Evolutionary conservation across 2,888 invertebrate species (phyloP).

Genomic region (Panopea generosa): DNA sequence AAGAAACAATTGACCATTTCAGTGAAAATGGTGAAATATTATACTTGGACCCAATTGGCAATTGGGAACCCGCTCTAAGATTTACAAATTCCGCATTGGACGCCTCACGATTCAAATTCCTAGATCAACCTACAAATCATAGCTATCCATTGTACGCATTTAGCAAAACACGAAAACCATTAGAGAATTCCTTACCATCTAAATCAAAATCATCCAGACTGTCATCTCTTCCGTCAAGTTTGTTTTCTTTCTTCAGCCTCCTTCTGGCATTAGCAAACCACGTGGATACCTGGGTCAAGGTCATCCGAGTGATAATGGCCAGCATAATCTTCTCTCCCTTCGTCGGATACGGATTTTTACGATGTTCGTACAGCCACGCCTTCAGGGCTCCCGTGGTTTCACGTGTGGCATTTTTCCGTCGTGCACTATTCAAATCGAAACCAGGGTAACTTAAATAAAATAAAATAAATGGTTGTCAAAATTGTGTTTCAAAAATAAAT

Average conservation of each 20-base stretch:
- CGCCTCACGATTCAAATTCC: too few species aligned
- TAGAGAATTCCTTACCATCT: conserved; percentile 56
- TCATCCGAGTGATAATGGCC: conserved; percentile 98
- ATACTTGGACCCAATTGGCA: too few species aligned
- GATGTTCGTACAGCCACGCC: conserved; percentile 98
- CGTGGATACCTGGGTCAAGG: conserved; percentile 94
- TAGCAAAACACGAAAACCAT: too few species aligned
- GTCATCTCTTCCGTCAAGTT: conserved; percentile 89
- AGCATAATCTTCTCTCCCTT: conserved; percentile 98
- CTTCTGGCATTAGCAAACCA: conserved; percentile 98
- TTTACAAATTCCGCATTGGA: too few species aligned
- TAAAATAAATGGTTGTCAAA: too few species aligned
- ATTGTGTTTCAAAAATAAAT: too few species aligned
- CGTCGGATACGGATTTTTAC: conserved; percentile 98
- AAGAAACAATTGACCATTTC: too few species aligned
- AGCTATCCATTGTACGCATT: too few species aligned
- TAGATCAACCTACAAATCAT: too few species aligned
- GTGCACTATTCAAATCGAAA: conserved; percentile 91
- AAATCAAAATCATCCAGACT: conserved; percentile 55
- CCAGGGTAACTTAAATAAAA: conserved; percentile 69
- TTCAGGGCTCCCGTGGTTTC: conserved; percentile 99
- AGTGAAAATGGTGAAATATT: too few species aligned
- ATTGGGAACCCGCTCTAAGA: too few species aligned
- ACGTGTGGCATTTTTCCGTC: conserved; percentile 98
- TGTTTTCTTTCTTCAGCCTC: conserved; percentile 97